Base-by-base conservation (phyloP, 2,113 vertebrate genomes). In the Corythornis madagascariensis region DNA sequence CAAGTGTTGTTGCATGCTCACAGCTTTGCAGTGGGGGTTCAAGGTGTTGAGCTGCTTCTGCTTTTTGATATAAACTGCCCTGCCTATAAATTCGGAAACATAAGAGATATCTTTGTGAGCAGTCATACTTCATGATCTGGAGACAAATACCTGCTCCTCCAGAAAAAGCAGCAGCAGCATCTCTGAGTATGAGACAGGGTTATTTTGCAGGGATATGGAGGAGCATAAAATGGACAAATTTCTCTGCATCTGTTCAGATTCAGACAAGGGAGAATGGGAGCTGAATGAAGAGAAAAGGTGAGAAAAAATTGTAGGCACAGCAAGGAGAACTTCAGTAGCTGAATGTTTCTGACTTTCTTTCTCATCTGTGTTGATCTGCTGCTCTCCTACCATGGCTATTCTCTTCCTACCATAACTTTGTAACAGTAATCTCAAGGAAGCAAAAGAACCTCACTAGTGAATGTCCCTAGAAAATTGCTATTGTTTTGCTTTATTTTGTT, bases 141-240 rank as follows among this genome's bases (percentile, higher is more conserved):
- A 94, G 61, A 59, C 81, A 93, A 79, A 85, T 74, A 91, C 35
- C 78, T 85, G 81, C 75, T 92, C 90, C 91, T 90, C 84, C 91
- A 94, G 86, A 87, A 94, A 96, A 96, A 87, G 71, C 92, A 92
- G 82, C 90, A 75, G 86, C 92, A 90, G 73, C 91, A 90, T 71
- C 83, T 97, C 92, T 90, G 90, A 89, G 86, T 81, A 91, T 87
- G 73, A 57, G 90, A 55, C 57, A 55, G 8, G 66, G 93, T 81
- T 40, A 35, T 60, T 91, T 82, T 86, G 38, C 53, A 71, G 83
- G 76, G 91, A 89, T 53, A 85, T 45, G 59, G 81, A 86, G 74
- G 80, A 82, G 25, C 40, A 67, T 78, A 73, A 69, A 61, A 47
- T 6, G 56, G 75, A 75, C 42, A 89, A 84, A 86, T 92, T 95